These are phyloP conservation scores for Astur gentilis DNA, from an alignment of 2,113 vertebrate genomes.

Conservation along the genomic window DNA sequence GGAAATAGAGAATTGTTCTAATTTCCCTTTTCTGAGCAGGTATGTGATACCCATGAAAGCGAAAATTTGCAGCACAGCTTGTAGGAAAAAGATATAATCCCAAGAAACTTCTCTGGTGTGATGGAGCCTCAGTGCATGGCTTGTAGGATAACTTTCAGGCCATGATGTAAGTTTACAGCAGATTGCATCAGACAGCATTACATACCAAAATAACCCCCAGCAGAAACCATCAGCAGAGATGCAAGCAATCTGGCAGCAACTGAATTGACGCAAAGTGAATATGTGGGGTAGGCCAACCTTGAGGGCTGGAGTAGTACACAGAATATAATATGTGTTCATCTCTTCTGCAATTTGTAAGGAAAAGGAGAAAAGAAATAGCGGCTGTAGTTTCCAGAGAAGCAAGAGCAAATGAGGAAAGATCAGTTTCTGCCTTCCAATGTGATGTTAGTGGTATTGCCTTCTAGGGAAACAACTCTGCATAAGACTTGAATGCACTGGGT, in stretches of 20 bases:
- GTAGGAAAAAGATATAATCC: not conserved
- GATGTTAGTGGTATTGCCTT: not conserved
- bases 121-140: not conserved
- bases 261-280: not conserved
- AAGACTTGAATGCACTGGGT: not conserved
- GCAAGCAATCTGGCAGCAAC: not conserved
- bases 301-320: not conserved
- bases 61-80: not conserved
- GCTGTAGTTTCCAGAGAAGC: not conserved
- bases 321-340: not conserved
- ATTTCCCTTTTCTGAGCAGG: not conserved
- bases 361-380: not conserved
- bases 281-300: not conserved
- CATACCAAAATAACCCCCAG: not conserved
- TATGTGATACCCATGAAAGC: not conserved
- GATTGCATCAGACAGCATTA: not conserved
- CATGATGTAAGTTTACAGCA: not conserved
- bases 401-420: not conserved
- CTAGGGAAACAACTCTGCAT: fast-evolving
- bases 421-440: not conserved
- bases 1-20: not conserved
- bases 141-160: not conserved
- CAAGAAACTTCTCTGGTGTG: not conserved
- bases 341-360: not conserved
- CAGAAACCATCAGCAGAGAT: not conserved